Conservation (phyloP, 2,888 invertebrate species). For the Druceiella hillmani region DNA sequence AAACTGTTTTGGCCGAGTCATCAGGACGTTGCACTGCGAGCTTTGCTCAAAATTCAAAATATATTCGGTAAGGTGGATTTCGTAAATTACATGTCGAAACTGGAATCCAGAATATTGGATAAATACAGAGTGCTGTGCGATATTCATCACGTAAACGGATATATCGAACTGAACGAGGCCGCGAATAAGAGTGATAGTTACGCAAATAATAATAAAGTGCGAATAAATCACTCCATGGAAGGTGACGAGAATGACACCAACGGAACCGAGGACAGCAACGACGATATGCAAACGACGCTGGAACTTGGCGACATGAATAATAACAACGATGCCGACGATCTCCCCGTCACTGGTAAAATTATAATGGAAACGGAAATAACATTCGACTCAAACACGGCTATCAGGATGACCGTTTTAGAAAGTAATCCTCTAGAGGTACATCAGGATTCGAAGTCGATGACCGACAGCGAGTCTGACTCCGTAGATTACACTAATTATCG, state of each 20-base stretch:
- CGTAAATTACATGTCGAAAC: constrained; percentile 46
- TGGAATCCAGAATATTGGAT: constrained; percentile 46
- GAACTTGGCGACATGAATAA: constrained; percentile 3
- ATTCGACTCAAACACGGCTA: constrained; percentile 71
- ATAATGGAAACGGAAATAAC: constrained; percentile 81
- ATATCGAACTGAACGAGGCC: constrained; percentile 44
- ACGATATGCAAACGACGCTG: constrained; percentile 55
- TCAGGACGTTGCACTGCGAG: constrained; percentile 67
- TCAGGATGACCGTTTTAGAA: constrained; percentile 81
- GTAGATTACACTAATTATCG: constrained; percentile 45
- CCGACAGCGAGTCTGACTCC: constrained; percentile 34
- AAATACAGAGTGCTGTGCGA: constrained; percentile 44
- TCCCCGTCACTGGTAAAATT: constrained; percentile 55
- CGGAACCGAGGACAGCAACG: constrained; percentile 28
- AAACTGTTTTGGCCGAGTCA: constrained; percentile 49
- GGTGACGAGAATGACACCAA: constrained; percentile 25
- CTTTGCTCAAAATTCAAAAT: constrained; percentile 64
- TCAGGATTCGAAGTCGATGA: constrained; percentile 43
- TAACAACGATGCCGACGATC: constrained; percentile 34
- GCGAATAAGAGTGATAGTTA: constrained; percentile 34
- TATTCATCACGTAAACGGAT: constrained; percentile 41
- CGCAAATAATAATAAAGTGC: constrained; percentile 34
- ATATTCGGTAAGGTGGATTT: constrained; percentile 63
- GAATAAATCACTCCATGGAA: constrained; percentile 38
- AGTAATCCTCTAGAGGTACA: no score